Base-by-base conservation (phyloP, 2,888 invertebrate species). In the Gymnosoma rotundatum region DNA sequence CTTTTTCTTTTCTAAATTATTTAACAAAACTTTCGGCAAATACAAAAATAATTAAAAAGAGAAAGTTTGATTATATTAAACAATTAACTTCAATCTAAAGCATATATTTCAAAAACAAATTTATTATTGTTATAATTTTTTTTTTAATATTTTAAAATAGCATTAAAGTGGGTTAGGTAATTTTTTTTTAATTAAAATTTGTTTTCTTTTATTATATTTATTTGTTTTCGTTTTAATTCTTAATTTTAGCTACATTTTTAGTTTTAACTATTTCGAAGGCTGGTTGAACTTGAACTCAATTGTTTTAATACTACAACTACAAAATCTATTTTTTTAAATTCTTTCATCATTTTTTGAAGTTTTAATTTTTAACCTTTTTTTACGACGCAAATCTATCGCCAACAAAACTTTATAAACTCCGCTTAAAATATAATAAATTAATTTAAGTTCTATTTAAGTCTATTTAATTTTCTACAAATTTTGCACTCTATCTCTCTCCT, bases 251-350 rank as follows among this genome's bases (percentile, higher is more conserved):
- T 56, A 69, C 0, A n/a, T 70, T 52, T 45, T 58, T 70, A 70
- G 42, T 18, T 72, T 61, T 5, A 67, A 42, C 75, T 78, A 61
- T 54, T 78, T 63, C 61, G 12, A 70, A 78, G 61, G 69, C 61
- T 69, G 21, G 16, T 52, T 50, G 42, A 42, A 42, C 32, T 50
- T 72, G 10, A 76, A 67, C 20, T 61, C 32, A 61, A 36, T 54
- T 54, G 6, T 18, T 52, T 56, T 64, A 61, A 38, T 18, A 63
- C 52, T 73, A 63, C 50, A 38, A 52, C 21, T 42, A 50, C 32
- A 56, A 25, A n/a, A 42, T 45, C 54, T 16, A 4, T 54, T 50
- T n/a, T 20, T 48, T 36, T 54, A 45, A 4, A 36, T 45, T 42
- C 20, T 60, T 20, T 32, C 2, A 12, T 32, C 2, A 12, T 0